Conservation (phyloP, 2,113 vertebrate genomes). For the Trochalopteron elliotii region DNA sequence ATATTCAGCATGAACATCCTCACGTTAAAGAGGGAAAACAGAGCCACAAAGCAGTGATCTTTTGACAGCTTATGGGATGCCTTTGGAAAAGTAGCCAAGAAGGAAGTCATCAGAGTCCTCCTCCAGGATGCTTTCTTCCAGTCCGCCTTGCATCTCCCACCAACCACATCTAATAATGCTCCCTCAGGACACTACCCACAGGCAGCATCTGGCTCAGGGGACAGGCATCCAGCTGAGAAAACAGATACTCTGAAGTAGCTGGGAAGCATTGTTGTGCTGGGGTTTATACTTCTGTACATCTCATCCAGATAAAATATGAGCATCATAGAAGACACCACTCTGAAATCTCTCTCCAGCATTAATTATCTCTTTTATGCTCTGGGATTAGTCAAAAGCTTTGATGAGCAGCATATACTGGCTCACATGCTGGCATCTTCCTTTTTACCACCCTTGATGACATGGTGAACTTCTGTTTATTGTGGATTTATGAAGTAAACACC, state of each 20-base stretch:
- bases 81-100: background rate
- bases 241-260: background rate
- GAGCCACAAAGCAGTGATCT: background rate
- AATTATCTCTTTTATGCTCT: background rate
- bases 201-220: background rate
- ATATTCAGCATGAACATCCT: background rate
- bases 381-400: background rate
- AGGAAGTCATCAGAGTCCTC: background rate
- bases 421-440: background rate
- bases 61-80: too few species aligned
- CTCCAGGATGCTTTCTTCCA: background rate
- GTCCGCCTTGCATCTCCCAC: background rate
- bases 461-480: background rate
- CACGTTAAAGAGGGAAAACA: background rate
- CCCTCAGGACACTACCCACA: background rate
- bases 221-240: background rate
- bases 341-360: background rate
- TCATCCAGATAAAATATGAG: background rate
- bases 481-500: background rate
- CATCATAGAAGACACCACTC: background rate
- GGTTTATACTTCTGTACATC: background rate
- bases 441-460: background rate
- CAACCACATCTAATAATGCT: background rate
- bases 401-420: background rate
- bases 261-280: background rate